Conservation (phyloP, 2,888 invertebrate species). For the Chelonus formosanus region DNA sequence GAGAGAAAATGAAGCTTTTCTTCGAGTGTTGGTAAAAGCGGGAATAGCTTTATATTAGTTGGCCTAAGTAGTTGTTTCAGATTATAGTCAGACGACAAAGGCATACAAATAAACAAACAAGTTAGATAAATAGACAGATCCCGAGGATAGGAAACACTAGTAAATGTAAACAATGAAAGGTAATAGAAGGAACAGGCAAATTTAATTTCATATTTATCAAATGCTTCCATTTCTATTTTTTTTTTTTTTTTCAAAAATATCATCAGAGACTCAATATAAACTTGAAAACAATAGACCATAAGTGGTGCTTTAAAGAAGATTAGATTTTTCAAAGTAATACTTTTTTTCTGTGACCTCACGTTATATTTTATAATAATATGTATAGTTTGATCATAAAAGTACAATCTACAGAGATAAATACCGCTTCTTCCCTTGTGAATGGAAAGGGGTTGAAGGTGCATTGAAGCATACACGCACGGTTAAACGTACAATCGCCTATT, state of each 20-base stretch:
- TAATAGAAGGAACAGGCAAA: constrained; percentile 48
- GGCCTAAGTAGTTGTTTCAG: constrained; percentile 1
- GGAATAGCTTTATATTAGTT: constrained; percentile 3
- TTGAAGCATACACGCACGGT: constrained; percentile 14
- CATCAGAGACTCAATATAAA: too few relatives aligned
- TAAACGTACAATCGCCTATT: constrained; percentile 19
- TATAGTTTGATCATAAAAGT: too few relatives aligned
- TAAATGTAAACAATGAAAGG: constrained; percentile 34
- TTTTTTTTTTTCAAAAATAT: background rate
- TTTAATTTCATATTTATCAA: constrained; percentile 59
- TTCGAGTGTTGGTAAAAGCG: constrained; percentile 3
- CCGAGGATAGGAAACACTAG: constrained; percentile 6
- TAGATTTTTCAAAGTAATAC: too few relatives aligned
- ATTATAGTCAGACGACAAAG: background rate
- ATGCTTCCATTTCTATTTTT: constrained; percentile 38
- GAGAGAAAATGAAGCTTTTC: constrained; percentile 2
- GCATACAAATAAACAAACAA: too few relatives aligned
- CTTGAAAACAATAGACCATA: constrained; percentile 2
- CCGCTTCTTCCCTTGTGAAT: too few relatives aligned
- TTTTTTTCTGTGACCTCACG: too few relatives aligned
- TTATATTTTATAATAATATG: too few relatives aligned
- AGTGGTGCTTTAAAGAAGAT: too few relatives aligned
- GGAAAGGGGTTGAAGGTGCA: constrained; percentile 3
- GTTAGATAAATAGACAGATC: too few relatives aligned
- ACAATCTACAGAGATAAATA: too few relatives aligned